These are phyloP conservation scores for Tetramorium bicarinatum DNA, from an alignment of 2,888 invertebrate genomes.

Conservation along the genomic window DNA sequence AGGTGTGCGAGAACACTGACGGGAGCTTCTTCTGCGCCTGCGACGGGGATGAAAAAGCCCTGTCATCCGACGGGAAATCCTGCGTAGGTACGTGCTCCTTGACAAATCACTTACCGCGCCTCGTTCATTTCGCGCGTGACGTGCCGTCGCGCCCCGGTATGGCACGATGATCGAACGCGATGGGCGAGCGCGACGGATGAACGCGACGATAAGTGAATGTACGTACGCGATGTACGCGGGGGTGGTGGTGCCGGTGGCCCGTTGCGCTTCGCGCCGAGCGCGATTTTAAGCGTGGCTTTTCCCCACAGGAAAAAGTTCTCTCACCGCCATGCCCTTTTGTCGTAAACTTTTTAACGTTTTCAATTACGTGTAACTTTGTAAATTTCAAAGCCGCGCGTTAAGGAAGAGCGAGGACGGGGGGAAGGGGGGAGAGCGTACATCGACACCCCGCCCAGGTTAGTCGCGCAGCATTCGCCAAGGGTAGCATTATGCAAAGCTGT, in stretches of 20 bases:
- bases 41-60: constrained; percentile 83
- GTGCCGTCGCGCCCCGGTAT: constrained; percentile 3
- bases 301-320: neutral
- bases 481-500: constrained; percentile 50
- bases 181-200: neutral
- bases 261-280: neutral
- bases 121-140: neutral
- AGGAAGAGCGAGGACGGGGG: neutral
- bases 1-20: constrained; percentile 88
- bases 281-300: neutral
- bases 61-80: constrained; percentile 82
- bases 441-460: neutral
- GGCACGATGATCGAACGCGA: constrained; percentile 28
- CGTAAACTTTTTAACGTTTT: constrained; percentile 37
- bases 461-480: constrained; percentile 41
- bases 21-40: constrained; percentile 88
- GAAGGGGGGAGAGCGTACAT: no score
- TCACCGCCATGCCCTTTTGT: neutral
- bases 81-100: constrained; percentile 80
- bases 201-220: neutral
- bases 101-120: constrained; percentile 27
- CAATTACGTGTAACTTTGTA: constrained; percentile 33
- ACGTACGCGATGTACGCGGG: neutral
- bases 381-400: neutral
- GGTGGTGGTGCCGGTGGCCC: neutral